Conservation (phyloP, 2,888 invertebrate species). For the Galeopsomyia nigrocyanea region DNA sequence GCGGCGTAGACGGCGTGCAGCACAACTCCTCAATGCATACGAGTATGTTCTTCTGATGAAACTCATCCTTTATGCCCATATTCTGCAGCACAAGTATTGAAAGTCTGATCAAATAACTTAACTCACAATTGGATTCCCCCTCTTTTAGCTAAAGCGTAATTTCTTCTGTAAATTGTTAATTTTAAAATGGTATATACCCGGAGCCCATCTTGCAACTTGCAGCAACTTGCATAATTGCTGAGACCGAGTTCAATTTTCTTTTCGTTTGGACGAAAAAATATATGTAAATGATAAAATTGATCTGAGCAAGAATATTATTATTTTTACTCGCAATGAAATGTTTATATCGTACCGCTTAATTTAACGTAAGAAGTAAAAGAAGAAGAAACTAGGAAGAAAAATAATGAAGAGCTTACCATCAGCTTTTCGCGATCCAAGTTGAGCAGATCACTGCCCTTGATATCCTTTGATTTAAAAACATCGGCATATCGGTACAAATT, state of each 20-base stretch:
- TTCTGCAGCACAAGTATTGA: conserved; percentile 70
- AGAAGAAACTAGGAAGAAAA: neutral
- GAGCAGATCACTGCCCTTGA: conserved; percentile 78
- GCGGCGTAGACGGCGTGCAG: conserved; percentile 56
- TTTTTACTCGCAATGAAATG: no score
- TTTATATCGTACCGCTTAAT: no score
- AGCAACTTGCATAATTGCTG: no score
- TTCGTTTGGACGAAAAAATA: no score
- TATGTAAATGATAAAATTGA: no score
- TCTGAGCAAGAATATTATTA: no score
- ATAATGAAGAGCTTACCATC: conserved; percentile 72
- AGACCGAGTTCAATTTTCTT: no score
- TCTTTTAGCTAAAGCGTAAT: no score
- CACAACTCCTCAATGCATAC: conserved; percentile 78
- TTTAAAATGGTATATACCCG: no score
- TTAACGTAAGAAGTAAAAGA: no score
- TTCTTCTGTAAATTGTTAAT: no score
- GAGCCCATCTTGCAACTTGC: no score
- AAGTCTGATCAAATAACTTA: neutral
- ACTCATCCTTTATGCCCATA: conserved; percentile 82
- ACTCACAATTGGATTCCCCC: neutral
- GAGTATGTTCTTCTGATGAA: conserved; percentile 79
- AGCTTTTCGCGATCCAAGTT: conserved; percentile 78
- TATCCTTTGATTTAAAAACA: conserved; percentile 78
- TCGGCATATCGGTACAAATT: conserved; percentile 81